Conservation (phyloP, 2,113 vertebrate species). For the Scomber japonicus region DNA sequence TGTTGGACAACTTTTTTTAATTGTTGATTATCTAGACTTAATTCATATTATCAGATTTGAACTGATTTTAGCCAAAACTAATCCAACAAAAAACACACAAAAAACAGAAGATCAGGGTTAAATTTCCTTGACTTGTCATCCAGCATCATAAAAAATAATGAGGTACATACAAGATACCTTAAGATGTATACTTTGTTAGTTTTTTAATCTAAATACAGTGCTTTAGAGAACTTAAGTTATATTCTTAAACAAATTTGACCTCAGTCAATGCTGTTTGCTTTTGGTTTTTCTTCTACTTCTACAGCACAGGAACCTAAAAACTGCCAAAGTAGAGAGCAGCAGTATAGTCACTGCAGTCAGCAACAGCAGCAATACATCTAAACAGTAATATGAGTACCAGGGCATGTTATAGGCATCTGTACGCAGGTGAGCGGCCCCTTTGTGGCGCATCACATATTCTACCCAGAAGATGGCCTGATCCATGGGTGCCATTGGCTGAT, state of each 20-base stretch:
- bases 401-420: slow-evolving; percentile 77
- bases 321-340: slow-evolving; percentile 22
- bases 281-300: slow-evolving; percentile 63
- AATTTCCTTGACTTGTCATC: neutral
- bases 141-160: neutral
- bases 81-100: too few species aligned
- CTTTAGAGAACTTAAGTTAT: neutral
- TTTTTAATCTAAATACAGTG: neutral
- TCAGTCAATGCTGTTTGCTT: slow-evolving; percentile 67
- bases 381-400: slow-evolving; percentile 78
- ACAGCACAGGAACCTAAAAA: slow-evolving; percentile 69
- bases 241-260: neutral
- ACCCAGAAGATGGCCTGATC: slow-evolving; percentile 80
- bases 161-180: neutral
- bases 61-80: too few species aligned
- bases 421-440: slow-evolving; percentile 76
- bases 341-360: slow-evolving; percentile 23
- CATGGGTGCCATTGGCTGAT: slow-evolving; percentile 72
- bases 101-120: too few species aligned
- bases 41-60: too few species aligned
- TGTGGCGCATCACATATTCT: slow-evolving; percentile 80
- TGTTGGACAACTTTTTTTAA: too few species aligned
- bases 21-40: too few species aligned
- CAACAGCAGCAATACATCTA: slow-evolving; percentile 74
- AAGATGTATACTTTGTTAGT: neutral